Conservation (phyloP, 2,797 vertebrate genomes). For the Lates japonicus region DNA sequence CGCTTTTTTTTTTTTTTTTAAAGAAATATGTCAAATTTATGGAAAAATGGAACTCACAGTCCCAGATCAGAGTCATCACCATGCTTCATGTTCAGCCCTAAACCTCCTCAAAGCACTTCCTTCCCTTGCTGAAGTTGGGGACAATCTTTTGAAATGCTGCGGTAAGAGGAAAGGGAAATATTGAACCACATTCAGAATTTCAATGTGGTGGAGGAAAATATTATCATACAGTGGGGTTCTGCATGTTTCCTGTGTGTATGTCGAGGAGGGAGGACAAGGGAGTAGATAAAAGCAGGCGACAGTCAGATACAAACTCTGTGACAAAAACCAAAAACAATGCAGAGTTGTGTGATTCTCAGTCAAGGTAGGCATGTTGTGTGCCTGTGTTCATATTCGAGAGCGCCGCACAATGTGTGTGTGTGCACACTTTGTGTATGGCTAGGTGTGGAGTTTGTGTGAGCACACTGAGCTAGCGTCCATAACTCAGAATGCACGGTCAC, state of each 20-base stretch:
- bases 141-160: slow-evolving; percentile 68
- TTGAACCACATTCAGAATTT: slow-evolving; percentile 64
- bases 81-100: slow-evolving; percentile 57
- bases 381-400: slow-evolving; percentile 24
- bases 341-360: neutral
- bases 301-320: slow-evolving; percentile 33
- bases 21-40: slow-evolving; percentile 21
- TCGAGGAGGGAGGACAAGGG: neutral
- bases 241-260: slow-evolving; percentile 23
- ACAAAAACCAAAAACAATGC: slow-evolving; percentile 30
- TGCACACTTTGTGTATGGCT: neutral
- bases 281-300: slow-evolving; percentile 27
- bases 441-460: slow-evolving; percentile 27
- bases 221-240: slow-evolving; percentile 48
- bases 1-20: neutral
- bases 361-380: neutral
- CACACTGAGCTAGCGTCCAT: slow-evolving; percentile 69
- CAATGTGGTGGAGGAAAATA: slow-evolving; percentile 54
- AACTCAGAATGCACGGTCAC: slow-evolving; percentile 79
- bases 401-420: neutral
- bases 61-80: slow-evolving; percentile 54
- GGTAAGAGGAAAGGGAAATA: slow-evolving; percentile 54
- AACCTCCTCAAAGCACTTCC: slow-evolving; percentile 69
- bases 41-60: slow-evolving; percentile 4
- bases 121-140: slow-evolving; percentile 44